Evolutionary conservation across 2,113 vertebrate species (phyloP), one percentile per base, ranked within the genome.

Genomic region (Sceloporus tristichus): DNA sequence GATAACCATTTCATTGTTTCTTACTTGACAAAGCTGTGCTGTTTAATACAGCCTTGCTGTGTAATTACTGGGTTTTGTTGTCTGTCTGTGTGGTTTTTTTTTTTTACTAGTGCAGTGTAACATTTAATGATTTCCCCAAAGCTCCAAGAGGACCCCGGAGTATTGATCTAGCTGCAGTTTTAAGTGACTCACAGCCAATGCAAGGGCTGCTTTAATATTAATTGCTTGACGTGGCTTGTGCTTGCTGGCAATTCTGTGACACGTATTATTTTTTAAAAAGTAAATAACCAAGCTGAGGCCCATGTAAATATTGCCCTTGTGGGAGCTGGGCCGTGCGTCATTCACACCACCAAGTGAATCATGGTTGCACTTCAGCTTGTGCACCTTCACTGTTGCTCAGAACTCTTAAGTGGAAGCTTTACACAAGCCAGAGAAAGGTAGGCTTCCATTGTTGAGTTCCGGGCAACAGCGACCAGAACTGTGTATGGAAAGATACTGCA

Each of bases 121-220:
- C 88, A 54, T 92, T 92, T 83, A 94, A 93, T 91, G 91, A 95
- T 92, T 95, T 96, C 95, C 96, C 96, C 93, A 95, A 94, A 97
- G 96, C 96, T 92, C 86, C 90, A 91, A 91, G 86, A 81, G 90
- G 91, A 74, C 95, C 95, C 96, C 91, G 27, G 87, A 93, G 94
- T 92, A 84, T 94, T 90, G 97, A 94, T 94, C 93, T 81, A 3
- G n/a, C 90, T 18, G 93, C 53, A 13, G 19, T 93, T 94, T 84
- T 59, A 80, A 90, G 90, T 78, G 79, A 92, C 93, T 89, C 0
- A 2, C 87, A 21, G 85, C 86, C 48, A 81, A 87, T 23, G 1
- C 19, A 1, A 77, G 48, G 91, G 89, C 89, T 0, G 40, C 89
- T 88, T 78, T 83, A 75, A 86, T 94, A 89, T 93, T 90, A 94